Evolutionary conservation across 2,797 vertebrate species (phyloP), one percentile per base, ranked within the genome.

Genomic region (Octomys mimax): DNA sequence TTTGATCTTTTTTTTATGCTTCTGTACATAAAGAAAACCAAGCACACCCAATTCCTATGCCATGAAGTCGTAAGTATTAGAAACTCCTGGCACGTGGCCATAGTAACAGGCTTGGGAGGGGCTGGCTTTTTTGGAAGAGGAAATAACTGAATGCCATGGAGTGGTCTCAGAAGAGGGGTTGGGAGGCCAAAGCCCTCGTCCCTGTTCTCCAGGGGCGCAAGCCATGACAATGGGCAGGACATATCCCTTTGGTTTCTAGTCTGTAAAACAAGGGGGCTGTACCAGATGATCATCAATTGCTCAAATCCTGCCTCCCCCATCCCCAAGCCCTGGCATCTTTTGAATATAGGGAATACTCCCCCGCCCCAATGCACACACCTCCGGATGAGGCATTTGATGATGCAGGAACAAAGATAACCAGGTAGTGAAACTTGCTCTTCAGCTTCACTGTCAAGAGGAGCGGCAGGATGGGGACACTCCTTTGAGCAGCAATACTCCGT

Each of bases 1-100:
- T 97, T 96, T 98, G 95, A 97, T 97, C 90, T 89, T 93, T 95
- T 89, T 90, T 89, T 90, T 73, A 94, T 83, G 87, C 83, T 95
- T 96, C 87, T 95, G 92, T 86, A 93, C 91, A 61, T 92, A 92
- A 73, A 46, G 80, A 96, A 95, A 96, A 89, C 52, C 75, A 85
- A 93, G 79, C 91, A 82, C 66, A 92, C 88, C 61, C 88, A 95
- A 95, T 94, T 82, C 92, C 78, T 88, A 1, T 5, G 68, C 66
- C 0, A 0, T 93, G 87, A 89, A 96, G 90, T 96, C 75, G 77
- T 70, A 62, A 70, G 89, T 80, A 46, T 96, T 94, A 95, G 84
- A 97, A 62, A 87, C 78, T 49, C 78, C 87, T 94, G 96, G 97
- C 93, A 61, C 24, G 0, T 6, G 21, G 94, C 96, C 96, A 81